These are phyloP conservation scores for Epinotia nisella DNA, from an alignment of 2,888 invertebrate species.

Conservation along the genomic window DNA sequence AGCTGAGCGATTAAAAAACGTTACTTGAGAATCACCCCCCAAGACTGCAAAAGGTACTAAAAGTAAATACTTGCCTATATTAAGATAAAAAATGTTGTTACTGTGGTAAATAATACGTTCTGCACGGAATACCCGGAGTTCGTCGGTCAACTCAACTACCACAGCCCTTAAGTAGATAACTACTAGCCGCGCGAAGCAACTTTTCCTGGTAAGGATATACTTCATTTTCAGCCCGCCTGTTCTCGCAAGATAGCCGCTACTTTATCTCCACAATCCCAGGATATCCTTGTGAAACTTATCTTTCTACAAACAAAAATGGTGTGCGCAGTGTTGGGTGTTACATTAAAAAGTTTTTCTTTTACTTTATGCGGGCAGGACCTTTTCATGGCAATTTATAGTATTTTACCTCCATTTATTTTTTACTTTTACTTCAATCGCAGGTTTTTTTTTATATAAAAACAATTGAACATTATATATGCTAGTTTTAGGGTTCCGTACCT, in stretches of 20 bases:
- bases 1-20: no score
- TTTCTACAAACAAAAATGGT: conserved; percentile 29
- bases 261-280: conserved; percentile 52
- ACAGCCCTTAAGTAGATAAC: conserved; percentile 26
- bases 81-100: no score
- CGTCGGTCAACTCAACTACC: conserved; percentile 1
- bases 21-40: no score
- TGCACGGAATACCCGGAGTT: not conserved
- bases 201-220: conserved; percentile 38
- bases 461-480: no score
- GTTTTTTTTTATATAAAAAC: no score
- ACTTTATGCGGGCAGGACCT: not conserved
- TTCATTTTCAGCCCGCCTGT: conserved; percentile 45
- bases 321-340: not conserved
- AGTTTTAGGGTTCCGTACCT: no score
- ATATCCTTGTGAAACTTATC: conserved; percentile 29
- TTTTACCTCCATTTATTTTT: no score
- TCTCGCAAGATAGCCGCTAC: conserved; percentile 55
- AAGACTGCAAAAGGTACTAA: no score
- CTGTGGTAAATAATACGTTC: not conserved
- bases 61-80: no score
- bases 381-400: no score
- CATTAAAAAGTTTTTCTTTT: conserved; percentile 8
- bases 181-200: conserved; percentile 21
- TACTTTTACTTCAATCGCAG: no score